Percentiles rank a stretch among this genome's conserved stretches.
phyloP scores from a whole-genome alignment of 2,113 vertebrate genomes.

The Nothoprocta perdicaria region DNA sequence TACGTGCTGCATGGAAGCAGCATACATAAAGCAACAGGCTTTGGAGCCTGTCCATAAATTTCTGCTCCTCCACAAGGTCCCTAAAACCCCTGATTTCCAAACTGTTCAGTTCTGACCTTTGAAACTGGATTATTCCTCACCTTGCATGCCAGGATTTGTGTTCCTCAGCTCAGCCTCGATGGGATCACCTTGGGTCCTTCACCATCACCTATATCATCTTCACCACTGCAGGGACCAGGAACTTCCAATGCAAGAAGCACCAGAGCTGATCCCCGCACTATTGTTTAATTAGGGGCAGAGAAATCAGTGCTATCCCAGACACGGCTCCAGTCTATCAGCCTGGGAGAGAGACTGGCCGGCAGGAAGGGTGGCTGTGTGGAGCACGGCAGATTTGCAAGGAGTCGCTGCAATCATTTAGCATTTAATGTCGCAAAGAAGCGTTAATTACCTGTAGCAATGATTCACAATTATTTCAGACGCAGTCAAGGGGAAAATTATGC shows the following conservation, averaged over 20 bases:
- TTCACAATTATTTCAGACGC: conserved; percentile 61
- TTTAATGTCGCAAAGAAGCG: conserved; percentile 36
- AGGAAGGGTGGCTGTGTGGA: not conserved
- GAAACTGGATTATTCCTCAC: not conserved
- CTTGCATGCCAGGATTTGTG: not conserved
- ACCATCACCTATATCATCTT: not conserved
- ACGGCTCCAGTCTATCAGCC: not conserved
- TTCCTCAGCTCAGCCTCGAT: not conserved
- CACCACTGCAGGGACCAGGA: not conserved
- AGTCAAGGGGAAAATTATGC: conserved; percentile 56
- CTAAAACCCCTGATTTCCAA: not conserved
- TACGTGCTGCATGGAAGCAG: accelerated
- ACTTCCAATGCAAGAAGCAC: not conserved
- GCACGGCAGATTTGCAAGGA: not conserved
- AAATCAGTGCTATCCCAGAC: not conserved
- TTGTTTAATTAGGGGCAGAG: not conserved
- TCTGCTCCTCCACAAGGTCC: not conserved
- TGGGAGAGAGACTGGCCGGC: not conserved
- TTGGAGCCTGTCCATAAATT: not conserved
- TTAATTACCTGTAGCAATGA: conserved; percentile 60
- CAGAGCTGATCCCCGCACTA: not conserved
- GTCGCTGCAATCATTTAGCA: conserved; percentile 45
- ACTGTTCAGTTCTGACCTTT: not conserved
- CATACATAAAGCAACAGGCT: not conserved
- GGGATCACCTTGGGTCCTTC: not conserved